Percentiles rank a stretch among this genome's conserved stretches.
phyloP scores from a whole-genome alignment of 2,113 vertebrate species.

The Phrynosoma platyrhinos region DNA sequence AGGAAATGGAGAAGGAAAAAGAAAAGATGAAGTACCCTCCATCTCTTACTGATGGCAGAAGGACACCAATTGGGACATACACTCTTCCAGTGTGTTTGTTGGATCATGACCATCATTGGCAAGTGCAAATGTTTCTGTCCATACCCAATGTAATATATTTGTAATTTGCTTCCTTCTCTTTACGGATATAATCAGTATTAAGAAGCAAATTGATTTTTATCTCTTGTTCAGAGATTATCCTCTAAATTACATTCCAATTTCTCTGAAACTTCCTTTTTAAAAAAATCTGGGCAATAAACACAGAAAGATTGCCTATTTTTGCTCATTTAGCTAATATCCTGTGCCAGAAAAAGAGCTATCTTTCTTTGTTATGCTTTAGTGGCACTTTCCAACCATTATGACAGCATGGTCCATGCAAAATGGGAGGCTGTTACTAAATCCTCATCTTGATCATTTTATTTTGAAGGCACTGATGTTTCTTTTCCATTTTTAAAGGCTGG shows the following conservation, averaged over 20 bases:
- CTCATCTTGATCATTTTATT: not conserved
- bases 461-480: not conserved
- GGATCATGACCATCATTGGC: not conserved
- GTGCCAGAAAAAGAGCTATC: not conserved
- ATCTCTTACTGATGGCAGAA: no score
- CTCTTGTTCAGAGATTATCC: not conserved
- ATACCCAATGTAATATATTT: not conserved
- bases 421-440: not conserved
- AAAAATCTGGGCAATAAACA: not conserved
- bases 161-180: not conserved
- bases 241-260: constrained; percentile 12
- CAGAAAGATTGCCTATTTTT: constrained; percentile 8
- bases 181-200: not conserved
- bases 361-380: not conserved
- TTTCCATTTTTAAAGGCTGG: not conserved
- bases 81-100: no score
- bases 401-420: not conserved
- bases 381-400: not conserved
- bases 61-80: no score
- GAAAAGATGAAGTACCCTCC: no score
- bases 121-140: not conserved
- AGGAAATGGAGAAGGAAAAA: no score
- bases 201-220: constrained; percentile 4
- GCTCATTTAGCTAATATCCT: not conserved
- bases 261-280: not conserved